Conservation (phyloP, 2,113 vertebrate genomes). For the Noturus placidus region DNA sequence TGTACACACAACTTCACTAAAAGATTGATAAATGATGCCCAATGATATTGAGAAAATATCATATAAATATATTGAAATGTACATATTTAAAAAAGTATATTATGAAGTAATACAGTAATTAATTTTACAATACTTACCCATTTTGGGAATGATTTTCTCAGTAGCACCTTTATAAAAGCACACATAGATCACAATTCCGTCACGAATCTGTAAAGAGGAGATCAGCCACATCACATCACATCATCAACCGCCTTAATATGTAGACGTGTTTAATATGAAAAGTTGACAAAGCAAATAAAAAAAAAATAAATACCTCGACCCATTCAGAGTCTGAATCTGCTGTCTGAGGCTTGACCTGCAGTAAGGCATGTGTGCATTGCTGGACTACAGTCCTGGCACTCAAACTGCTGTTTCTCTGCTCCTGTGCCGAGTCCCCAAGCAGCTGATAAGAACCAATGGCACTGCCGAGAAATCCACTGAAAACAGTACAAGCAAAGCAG, state of each 20-base stretch:
- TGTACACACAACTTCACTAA: not conserved
- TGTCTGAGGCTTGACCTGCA: slow-evolving; percentile 74
- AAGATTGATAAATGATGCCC: not conserved
- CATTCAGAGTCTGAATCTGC: slow-evolving; percentile 72
- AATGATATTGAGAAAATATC: too few relatives aligned
- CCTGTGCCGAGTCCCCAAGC: not conserved
- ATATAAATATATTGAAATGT: not conserved
- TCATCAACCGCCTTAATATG: not conserved
- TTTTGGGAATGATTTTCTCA: slow-evolving; percentile 78
- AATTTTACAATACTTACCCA: slow-evolving; percentile 68
- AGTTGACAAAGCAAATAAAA: not conserved
- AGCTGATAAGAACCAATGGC: not conserved
- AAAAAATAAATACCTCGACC: slow-evolving; percentile 75
- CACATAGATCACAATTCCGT: slow-evolving; percentile 83
- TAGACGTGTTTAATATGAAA: not conserved
- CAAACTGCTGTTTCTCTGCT: not conserved
- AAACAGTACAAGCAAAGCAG: not conserved
- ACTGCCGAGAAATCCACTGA: not conserved
- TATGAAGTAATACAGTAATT: not conserved
- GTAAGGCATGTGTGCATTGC: slow-evolving; percentile 74
- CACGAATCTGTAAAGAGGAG: slow-evolving; percentile 73
- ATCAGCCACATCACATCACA: not conserved
- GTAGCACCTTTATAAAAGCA: slow-evolving; percentile 86
- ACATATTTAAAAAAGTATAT: not conserved
- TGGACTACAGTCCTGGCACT: slow-evolving; percentile 77